A percentile compares a stretch with the other conserved stretches of the same genome.
phyloP scores from a whole-genome alignment of 2,113 vertebrate species.

The Strix uralensis region DNA sequence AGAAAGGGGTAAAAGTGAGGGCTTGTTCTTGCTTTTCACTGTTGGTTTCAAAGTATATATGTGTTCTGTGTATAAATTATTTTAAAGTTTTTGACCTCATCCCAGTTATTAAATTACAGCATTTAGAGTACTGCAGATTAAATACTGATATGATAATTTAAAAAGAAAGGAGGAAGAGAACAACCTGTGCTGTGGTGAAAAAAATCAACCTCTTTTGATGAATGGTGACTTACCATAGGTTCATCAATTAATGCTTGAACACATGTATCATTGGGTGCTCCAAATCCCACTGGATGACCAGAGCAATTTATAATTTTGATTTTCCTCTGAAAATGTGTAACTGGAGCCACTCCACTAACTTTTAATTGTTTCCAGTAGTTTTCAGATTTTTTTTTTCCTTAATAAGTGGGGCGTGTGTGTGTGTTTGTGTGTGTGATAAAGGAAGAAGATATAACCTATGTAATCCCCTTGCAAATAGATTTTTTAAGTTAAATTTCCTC shows the following conservation, averaged over 20 bases:
- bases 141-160: not conserved
- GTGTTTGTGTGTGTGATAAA: not conserved
- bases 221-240: not conserved
- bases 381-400: not conserved
- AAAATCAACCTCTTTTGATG: not conserved
- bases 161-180: not conserved
- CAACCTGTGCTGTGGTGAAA: not conserved
- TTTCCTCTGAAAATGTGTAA: conserved; percentile 13
- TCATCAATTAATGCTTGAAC: not conserved
- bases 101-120: not conserved
- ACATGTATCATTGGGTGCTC: not conserved
- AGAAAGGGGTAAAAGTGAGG: not conserved
- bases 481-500: not conserved
- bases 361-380: not conserved
- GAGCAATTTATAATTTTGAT: not conserved
- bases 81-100: not conserved
- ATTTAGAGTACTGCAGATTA: not conserved
- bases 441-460: not conserved
- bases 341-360: not conserved
- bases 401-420: fast-evolving
- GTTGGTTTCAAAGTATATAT: not conserved
- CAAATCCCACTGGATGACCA: not conserved
- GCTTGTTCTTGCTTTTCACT: not conserved
- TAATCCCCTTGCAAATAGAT: not conserved
- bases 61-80: not conserved